Percentiles rank a stretch among this genome's conserved stretches.
phyloP scores from a whole-genome alignment of 1,140 invertebrate genomes.

The Luehdorfia chinensis region DNA sequence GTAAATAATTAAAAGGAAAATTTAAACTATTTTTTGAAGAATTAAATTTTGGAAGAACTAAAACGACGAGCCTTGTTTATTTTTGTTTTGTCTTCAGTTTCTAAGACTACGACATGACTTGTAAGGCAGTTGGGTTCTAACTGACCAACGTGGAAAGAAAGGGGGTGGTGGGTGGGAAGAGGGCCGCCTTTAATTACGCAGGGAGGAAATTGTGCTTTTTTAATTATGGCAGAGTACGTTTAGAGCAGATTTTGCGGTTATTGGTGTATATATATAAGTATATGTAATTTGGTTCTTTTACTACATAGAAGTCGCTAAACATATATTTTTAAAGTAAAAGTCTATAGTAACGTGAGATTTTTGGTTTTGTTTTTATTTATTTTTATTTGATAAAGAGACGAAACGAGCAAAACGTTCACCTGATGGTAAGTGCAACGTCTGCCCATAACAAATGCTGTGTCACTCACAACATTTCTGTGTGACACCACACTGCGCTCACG shows the following conservation, averaged over 20 bases:
- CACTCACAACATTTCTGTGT: no score
- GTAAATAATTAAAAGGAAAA: neutral
- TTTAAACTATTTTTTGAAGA: neutral
- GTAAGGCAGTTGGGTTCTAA: conserved; percentile 53
- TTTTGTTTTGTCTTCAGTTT: conserved; percentile 69
- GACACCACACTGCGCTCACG: no score
- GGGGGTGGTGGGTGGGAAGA: conserved; percentile 14
- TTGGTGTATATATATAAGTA: conserved; percentile 6
- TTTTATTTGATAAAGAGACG: no score
- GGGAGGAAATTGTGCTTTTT: conserved; percentile 11
- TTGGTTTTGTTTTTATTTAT: no score
- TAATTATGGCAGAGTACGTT: conserved; percentile 11
- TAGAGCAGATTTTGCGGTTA: conserved; percentile 11
- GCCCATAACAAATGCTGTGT: no score
- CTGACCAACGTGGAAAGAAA: conserved; percentile 67
- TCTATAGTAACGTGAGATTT: no score
- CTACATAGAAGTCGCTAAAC: no score
- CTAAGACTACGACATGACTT: conserved; percentile 62
- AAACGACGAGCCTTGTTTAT: conserved; percentile 46
- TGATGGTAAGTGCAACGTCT: no score
- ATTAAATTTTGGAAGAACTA: conserved; percentile 22
- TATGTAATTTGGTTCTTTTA: no score
- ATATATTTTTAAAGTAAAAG: no score
- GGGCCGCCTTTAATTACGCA: conserved; percentile 2
- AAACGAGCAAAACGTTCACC: no score